Conservation (phyloP, 2,797 vertebrate species). For the Urosaurus nigricauda region DNA sequence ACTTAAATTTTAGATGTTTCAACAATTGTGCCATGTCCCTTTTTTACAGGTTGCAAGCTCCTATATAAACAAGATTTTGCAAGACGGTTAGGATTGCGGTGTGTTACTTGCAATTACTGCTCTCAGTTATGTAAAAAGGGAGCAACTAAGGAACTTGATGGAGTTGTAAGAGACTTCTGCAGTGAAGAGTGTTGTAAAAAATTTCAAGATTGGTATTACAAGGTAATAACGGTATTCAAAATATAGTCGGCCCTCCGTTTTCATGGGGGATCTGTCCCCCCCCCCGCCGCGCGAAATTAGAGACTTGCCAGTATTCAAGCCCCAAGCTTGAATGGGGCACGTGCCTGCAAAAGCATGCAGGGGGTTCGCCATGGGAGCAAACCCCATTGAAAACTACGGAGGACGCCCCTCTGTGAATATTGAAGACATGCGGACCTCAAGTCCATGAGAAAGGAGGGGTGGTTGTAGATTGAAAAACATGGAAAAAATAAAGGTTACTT, state of each 20-base stretch:
- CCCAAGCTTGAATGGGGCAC: too few relatives aligned
- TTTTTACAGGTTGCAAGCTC: constrained; percentile 93
- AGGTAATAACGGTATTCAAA: constrained; percentile 83
- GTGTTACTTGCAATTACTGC: constrained; percentile 98
- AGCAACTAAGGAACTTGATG: constrained; percentile 91
- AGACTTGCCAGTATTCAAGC: too few relatives aligned
- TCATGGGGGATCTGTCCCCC: too few relatives aligned
- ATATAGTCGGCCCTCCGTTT: too few relatives aligned
- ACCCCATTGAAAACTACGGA: too few relatives aligned
- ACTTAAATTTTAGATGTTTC: constrained; percentile 35
- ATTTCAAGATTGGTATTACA: constrained; percentile 98
- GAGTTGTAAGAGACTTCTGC: constrained; percentile 95
- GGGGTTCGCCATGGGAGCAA: too few relatives aligned
- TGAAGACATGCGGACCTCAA: too few relatives aligned
- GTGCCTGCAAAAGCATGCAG: too few relatives aligned
- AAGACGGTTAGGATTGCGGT: constrained; percentile 93
- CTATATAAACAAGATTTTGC: constrained; percentile 98
- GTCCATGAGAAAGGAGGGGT: too few relatives aligned
- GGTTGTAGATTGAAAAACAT: constrained; percentile 53
- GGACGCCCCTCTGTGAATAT: too few relatives aligned
- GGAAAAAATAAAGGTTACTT: constrained; percentile 27
- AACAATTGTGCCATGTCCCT: constrained; percentile 59
- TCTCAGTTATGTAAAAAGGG: constrained; percentile 95
- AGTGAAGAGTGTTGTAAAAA: constrained; percentile 92
- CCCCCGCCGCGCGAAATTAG: too few relatives aligned